Evolutionary conservation across 2,888 invertebrate species (phyloP).

Genomic region (Onthophagus sagittarius): DNA sequence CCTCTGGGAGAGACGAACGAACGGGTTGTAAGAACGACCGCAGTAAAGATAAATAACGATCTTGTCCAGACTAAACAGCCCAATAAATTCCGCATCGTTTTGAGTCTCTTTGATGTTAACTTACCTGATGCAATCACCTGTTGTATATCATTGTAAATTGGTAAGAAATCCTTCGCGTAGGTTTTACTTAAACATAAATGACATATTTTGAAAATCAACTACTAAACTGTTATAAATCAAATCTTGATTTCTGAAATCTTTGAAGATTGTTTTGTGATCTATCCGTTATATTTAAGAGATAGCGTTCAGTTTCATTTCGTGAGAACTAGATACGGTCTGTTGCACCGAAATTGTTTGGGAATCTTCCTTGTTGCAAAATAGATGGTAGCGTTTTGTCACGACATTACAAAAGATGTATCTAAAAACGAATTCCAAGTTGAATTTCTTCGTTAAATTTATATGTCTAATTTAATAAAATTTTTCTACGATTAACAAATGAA

Average conservation of each 20-base stretch:
- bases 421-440: no score
- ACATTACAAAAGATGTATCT: neutral
- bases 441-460: no score
- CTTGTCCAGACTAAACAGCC: slow-evolving; percentile 1
- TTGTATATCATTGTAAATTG: slow-evolving; percentile 1
- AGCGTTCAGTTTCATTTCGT: neutral
- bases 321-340: neutral
- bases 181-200: neutral
- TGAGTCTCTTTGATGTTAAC: slow-evolving; percentile 6
- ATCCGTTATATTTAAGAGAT: neutral
- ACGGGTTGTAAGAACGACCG: neutral
- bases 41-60: slow-evolving; percentile 10
- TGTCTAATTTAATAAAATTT: no score
- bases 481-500: no score
- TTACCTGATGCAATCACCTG: slow-evolving; percentile 7
- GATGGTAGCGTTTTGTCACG: neutral
- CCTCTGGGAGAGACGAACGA: neutral
- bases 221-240: no score
- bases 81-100: slow-evolving; percentile 4
- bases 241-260: no score
- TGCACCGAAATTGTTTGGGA: neutral
- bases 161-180: neutral
- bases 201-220: neutral
- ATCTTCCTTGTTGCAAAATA: neutral
- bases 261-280: neutral